phyloP scores from a whole-genome alignment of 2,888 invertebrate species.

The Ferrisia virgata region DNA sequence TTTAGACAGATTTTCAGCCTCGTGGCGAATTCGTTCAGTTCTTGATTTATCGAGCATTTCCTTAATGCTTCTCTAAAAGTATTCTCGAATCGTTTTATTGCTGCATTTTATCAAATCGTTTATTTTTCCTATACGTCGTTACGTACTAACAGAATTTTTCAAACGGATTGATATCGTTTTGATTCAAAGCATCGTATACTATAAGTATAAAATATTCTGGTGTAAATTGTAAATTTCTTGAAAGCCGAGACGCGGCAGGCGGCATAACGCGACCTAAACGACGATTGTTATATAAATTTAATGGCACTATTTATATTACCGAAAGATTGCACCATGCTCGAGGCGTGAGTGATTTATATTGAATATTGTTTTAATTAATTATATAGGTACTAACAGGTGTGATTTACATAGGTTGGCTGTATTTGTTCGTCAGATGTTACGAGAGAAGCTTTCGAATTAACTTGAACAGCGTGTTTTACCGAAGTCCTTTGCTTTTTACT shows the following conservation, averaged over 20 bases:
- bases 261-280: background rate
- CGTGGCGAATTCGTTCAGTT: background rate
- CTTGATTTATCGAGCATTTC: slow-evolving; percentile 29
- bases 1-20: slow-evolving; percentile 7
- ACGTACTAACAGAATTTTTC: slow-evolving; percentile 18
- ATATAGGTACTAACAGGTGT: slow-evolving; percentile 4
- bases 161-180: slow-evolving; percentile 11
- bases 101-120: slow-evolving; percentile 4
- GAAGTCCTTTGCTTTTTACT: background rate
- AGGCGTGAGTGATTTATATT: background rate
- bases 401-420: background rate
- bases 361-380: slow-evolving; percentile 32
- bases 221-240: background rate
- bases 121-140: slow-evolving; percentile 30
- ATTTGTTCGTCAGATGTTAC: slow-evolving; percentile 25
- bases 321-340: background rate
- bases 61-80: slow-evolving; percentile 24
- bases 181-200: slow-evolving; percentile 16
- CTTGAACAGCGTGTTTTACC: background rate
- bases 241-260: too few species aligned
- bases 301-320: background rate
- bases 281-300: slow-evolving; percentile 8
- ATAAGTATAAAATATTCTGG: background rate
- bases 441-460: background rate
- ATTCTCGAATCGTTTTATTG: slow-evolving; percentile 28